phyloP scores from a whole-genome alignment of 1,140 invertebrate genomes.

The Sycophila sp. region DNA sequence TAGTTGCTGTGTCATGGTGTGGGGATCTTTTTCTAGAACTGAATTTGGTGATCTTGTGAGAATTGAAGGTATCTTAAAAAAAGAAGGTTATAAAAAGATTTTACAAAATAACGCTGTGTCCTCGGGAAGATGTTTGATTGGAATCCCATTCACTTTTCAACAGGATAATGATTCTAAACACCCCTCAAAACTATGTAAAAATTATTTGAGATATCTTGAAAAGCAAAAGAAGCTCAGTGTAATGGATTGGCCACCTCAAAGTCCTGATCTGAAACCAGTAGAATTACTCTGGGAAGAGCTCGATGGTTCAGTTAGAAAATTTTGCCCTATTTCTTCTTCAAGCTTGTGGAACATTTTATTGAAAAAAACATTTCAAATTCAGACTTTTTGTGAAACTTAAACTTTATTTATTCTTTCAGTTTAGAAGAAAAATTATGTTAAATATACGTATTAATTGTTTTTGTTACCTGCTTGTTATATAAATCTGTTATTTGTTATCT shows the following conservation, averaged over 20 bases:
- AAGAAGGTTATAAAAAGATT: too few relatives aligned
- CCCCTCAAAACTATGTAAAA: slow-evolving; percentile 35
- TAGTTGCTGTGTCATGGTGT: slow-evolving; percentile 42
- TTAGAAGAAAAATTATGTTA: too few relatives aligned
- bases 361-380: slow-evolving; percentile 24
- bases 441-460: too few relatives aligned
- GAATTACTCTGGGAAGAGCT: too few relatives aligned
- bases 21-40: slow-evolving; percentile 39
- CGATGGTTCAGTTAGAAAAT: slow-evolving; percentile 18
- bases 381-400: too few relatives aligned
- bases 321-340: neutral
- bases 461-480: too few relatives aligned
- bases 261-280: slow-evolving; percentile 51
- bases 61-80: too few relatives aligned
- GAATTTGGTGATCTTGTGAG: slow-evolving; percentile 43
- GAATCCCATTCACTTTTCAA: slow-evolving; percentile 38
- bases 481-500: too few relatives aligned
- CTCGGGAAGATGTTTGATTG: slow-evolving; percentile 20
- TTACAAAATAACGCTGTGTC: slow-evolving; percentile 32
- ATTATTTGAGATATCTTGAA: slow-evolving; percentile 25
- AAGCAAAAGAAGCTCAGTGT: slow-evolving; percentile 5
- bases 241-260: slow-evolving; percentile 44
- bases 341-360: neutral
- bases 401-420: too few relatives aligned
- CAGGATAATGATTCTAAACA: too few relatives aligned